phyloP scores from a whole-genome alignment of 1,140 invertebrate species.

The Drosophila nebulosa region DNA sequence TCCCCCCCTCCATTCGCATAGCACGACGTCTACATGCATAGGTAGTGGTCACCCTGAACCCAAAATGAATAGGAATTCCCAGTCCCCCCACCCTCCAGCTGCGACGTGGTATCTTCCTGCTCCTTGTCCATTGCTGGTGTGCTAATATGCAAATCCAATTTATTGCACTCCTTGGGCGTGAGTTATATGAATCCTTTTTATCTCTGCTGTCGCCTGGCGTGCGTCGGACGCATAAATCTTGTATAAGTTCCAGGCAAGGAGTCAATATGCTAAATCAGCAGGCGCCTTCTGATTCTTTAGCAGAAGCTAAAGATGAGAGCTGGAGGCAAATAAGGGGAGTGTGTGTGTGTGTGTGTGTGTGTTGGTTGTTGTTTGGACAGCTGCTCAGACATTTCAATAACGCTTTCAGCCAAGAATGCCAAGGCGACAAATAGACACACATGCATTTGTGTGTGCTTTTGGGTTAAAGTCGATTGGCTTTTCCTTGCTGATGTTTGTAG shows the following conservation, averaged over 20 bases:
- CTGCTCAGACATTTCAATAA: constrained; percentile 77
- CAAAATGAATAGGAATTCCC: constrained; percentile 13
- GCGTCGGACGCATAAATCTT: constrained; percentile 71
- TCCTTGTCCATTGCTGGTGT: constrained; percentile 40
- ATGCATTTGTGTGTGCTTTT: neutral
- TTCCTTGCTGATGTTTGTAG: constrained; percentile 49
- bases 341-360: neutral
- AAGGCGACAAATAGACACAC: constrained; percentile 31
- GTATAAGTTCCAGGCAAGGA: constrained; percentile 68
- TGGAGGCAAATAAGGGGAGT: neutral
- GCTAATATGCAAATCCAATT: constrained; percentile 80
- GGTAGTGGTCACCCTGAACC: constrained; percentile 34
- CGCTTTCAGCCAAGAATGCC: constrained; percentile 43
- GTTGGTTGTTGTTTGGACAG: constrained; percentile 59
- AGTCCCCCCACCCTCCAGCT: neutral
- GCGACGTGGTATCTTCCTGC: neutral
- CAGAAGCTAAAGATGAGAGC: neutral
- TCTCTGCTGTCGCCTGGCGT: constrained; percentile 65
- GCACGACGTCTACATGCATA: too few species aligned
- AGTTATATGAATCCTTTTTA: constrained; percentile 74
- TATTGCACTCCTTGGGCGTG: constrained; percentile 61
- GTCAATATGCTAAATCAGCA: constrained; percentile 80
- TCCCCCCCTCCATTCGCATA: neutral
- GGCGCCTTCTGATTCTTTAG: constrained; percentile 22
- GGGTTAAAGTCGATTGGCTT: constrained; percentile 3